Evolutionary conservation across 2,888 invertebrate genomes (phyloP), one percentile per base, ranked within the genome.

Genomic region (Noctuana brunneofusca): DNA sequence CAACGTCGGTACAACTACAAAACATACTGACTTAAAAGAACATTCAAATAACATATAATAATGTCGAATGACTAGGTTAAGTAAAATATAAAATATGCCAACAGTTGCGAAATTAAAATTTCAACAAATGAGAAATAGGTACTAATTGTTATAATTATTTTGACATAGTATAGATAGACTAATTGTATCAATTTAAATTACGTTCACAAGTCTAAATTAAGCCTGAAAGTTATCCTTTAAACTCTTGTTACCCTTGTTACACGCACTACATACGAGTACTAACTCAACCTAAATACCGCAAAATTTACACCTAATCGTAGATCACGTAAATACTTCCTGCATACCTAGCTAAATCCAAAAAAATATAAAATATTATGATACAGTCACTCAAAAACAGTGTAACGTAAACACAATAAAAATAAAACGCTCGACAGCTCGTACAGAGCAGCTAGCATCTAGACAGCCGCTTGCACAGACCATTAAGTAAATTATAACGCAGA

Each of bases 401-500:
- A 56, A 56, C 9, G 46, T 27, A 56, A 56, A 56, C 41, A 56
- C 20, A 11, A 27, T 27, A 56, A 56, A 30, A 43, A 27, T 52
- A 52, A 24, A 43, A 27, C 16, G 41, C 38, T 8, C 18, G 27
- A 6, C 14, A 53, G 20, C 1, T 12, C 8, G 5, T 20, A 18
- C 22, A 46, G 46, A 41, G 16, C 41, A 16, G 41, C 41, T 46
- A 20, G 12, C 16, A 4, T n/a, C 18, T 20, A 46, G 46, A 46
- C 12, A 46, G 11, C 22, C 12, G 16, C 9, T 16, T 41, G 16
- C n/a, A 35, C 16, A 41, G 41, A 41, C 16, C 9, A 41, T n/a
- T n/a, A 9, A 8, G 14, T 14, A 16, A 38, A 38, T 38, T 18
- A 41, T 14, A 9, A 41, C 16, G 18, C 22, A 48, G 22, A 48